A percentile compares a stretch with the other conserved stretches of the same genome.
Conservation (phyloP, 92 coral and sea anemone species). For the Chrysogorgia sp. region DNA sequence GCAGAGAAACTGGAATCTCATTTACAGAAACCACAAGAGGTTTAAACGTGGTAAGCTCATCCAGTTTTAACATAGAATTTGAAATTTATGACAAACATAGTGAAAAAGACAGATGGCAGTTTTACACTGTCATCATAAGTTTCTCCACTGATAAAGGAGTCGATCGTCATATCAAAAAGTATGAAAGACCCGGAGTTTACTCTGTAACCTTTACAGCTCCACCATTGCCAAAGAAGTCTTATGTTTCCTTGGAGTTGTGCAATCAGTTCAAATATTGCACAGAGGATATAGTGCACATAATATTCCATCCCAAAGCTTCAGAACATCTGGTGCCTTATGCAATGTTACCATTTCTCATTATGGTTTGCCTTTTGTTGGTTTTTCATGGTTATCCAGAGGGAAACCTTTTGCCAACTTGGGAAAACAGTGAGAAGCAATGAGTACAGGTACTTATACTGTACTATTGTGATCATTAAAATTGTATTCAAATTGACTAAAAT, state of each 20-base stretch:
- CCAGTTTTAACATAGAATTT: conserved; percentile 22
- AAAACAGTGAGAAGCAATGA: conserved; percentile 7
- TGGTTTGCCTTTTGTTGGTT: conserved; percentile 63
- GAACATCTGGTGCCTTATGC: conserved; percentile 9
- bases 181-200: conserved; percentile 26
- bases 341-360: conserved; percentile 73
- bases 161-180: background rate
- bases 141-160: conserved; percentile 21
- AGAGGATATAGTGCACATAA: conserved; percentile 10
- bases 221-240: conserved; percentile 14
- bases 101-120: background rate
- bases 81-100: conserved; percentile 13
- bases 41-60: background rate
- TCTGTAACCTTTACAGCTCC: conserved; percentile 12
- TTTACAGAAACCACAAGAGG: background rate
- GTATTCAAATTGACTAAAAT: background rate
- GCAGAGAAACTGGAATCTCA: background rate
- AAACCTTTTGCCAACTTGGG: conserved; percentile 67
- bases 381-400: conserved; percentile 64
- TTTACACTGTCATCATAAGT: conserved; percentile 6
- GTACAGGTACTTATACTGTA: background rate
- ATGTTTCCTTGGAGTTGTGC: conserved; percentile 25
- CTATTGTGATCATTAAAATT: background rate
- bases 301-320: background rate
- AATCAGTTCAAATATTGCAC: conserved; percentile 24